Percentiles rank a stretch among this genome's conserved stretches.
Evolutionary conservation across 53 echinoderm and acorn worm genomes (phyloP).

Genomic region (Antedon mediterranea): DNA sequence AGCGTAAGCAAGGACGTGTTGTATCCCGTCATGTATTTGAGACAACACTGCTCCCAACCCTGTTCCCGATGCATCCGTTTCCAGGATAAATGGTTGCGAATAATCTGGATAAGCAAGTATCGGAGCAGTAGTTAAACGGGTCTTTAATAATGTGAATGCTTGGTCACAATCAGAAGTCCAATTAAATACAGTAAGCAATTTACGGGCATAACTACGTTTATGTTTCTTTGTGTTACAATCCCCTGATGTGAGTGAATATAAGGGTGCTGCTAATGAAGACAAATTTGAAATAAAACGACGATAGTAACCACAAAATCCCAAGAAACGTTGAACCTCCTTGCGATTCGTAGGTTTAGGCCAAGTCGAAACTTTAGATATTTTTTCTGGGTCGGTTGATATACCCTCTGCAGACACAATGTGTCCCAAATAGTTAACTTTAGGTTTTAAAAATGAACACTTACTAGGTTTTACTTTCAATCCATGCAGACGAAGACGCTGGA

Average conservation of each 20-base stretch:
- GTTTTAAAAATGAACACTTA: not conserved
- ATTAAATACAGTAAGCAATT: not conserved
- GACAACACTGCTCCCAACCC: not conserved
- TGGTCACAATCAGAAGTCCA: not conserved
- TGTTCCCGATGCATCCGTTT: not conserved
- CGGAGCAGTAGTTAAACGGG: not conserved
- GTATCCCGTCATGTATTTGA: not conserved
- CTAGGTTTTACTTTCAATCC: constrained; percentile 6
- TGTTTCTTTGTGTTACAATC: not conserved
- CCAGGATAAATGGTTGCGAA: constrained; percentile 2
- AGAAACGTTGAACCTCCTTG: not conserved
- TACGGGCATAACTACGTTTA: not conserved
- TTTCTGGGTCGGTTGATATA: not conserved
- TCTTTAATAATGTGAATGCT: not conserved
- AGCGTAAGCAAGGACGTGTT: not conserved
- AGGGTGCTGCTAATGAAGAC: not conserved
- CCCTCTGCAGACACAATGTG: constrained; percentile 9
- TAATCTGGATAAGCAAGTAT: constrained; percentile 3
- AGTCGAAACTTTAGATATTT: not conserved
- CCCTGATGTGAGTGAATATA: not conserved
- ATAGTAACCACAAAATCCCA: constrained; percentile 1
- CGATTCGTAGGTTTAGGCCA: constrained; percentile 2
- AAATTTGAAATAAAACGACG: constrained; percentile 5
- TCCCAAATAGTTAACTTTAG: not conserved
- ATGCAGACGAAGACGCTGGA: not conserved